phyloP scores from a whole-genome alignment of 2,888 invertebrate genomes.

The Apeira syringaria region DNA sequence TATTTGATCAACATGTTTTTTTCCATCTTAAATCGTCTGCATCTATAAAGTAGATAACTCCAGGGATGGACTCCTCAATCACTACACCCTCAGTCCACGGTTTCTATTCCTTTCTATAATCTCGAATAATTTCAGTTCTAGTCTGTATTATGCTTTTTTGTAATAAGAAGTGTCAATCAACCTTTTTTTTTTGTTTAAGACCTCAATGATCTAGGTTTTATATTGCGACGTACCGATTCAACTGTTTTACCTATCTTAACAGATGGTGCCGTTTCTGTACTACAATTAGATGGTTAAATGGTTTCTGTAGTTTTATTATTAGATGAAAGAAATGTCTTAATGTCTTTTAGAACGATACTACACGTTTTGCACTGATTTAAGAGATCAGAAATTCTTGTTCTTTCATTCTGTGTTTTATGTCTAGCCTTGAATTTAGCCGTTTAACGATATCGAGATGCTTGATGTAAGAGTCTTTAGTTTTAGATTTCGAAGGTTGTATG shows the following conservation, averaged over 20 bases:
- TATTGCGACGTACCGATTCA: neutral
- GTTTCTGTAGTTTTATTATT: neutral
- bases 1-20: too few relatives aligned
- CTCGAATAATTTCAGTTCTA: too few relatives aligned
- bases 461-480: conserved; percentile 7
- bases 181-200: too few relatives aligned
- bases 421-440: conserved; percentile 16
- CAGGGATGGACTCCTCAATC: too few relatives aligned
- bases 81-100: too few relatives aligned
- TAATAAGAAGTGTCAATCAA: too few relatives aligned
- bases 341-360: conserved; percentile 15
- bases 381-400: conserved; percentile 10
- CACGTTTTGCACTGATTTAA: conserved; percentile 20
- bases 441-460: conserved; percentile 12
- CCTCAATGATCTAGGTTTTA: too few relatives aligned
- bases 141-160: too few relatives aligned
- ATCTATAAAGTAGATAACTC: too few relatives aligned
- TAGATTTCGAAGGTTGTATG: neutral
- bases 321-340: neutral
- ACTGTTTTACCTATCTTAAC: neutral
- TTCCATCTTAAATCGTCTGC: too few relatives aligned
- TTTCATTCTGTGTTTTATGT: neutral
- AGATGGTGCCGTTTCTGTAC: neutral
- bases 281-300: neutral
- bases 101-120: too few relatives aligned